Evolutionary conservation across 1,140 invertebrate species (phyloP), one percentile per base, ranked within the genome.

Genomic region (Hormaphis cornu): DNA sequence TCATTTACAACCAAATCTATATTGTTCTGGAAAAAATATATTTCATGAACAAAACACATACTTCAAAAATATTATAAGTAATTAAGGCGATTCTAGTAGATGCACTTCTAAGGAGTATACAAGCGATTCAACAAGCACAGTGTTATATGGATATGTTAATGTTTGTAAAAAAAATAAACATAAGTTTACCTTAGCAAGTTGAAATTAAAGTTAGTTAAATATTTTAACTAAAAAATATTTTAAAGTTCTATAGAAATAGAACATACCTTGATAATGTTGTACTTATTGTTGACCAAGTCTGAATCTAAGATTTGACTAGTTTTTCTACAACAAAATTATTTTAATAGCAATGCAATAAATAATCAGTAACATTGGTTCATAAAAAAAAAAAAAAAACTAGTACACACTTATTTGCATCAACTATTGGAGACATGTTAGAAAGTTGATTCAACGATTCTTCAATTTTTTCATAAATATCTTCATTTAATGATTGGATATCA

Each of bases 401-500:
- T n/a, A 18, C 44, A 35, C 35, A 66, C 61, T 66, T 33, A 9
- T 44, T 42, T 42, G 37, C 26, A 35, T 66, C 18, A 16, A 6
- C 2, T 50, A 50, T 33, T 22, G 42, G 42, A 3, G 61, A 50
- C 28, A 44, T 66, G 50, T 66, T 14, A 33, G 28, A 66, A 9
- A 50, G 14, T 50, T 35, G 0, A 35, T 48, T 44, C 9, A 66
- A 66, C 3, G 12, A 3, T 22, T 9, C 8, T 48, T 66, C 40
- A 35, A 66, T 66, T 50, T 66, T 33, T 1, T 1, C 9, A 33
- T 22, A 50, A n/a, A 66, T 35, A 33, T 66, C 54, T 28, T 69
- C 28, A 63, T 59, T 53, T n/a, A 82, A 30, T 1, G 75, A 73
- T 75, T 83, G 81, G 44, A 80, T 78, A 69, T 81, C 81, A 56